Conservation (phyloP, 2,113 vertebrate genomes). For the Oophaga pumilio region DNA sequence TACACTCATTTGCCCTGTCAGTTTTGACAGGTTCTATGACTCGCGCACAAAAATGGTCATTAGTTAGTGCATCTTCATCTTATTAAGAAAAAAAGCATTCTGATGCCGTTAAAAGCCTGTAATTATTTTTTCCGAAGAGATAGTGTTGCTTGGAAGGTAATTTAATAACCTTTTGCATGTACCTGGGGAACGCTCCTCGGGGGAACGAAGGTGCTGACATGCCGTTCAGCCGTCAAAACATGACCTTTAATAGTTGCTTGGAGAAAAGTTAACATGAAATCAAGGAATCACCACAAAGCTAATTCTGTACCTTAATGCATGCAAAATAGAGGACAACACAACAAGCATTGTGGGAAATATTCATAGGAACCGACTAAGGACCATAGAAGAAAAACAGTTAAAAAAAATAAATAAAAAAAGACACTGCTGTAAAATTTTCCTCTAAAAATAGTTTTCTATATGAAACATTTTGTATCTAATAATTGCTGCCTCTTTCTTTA, state of each 20-base stretch:
- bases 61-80: conserved; percentile 98
- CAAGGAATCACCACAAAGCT: conserved; percentile 88
- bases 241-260: conserved; percentile 98
- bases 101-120: conserved; percentile 95
- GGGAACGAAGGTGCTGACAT: conserved; percentile 99
- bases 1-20: conserved; percentile 97
- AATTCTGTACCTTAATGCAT: conserved; percentile 98
- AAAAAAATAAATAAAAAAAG: not conserved
- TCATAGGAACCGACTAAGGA: conserved; percentile 78
- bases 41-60: conserved; percentile 98
- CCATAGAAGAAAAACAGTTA: conserved; percentile 68
- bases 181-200: conserved; percentile 98
- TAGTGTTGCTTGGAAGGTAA: conserved; percentile 95
- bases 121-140: conserved; percentile 99
- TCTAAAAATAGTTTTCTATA: conserved; percentile 50
- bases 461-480: conserved; percentile 67
- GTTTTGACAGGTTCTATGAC: conserved; percentile 95
- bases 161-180: conserved; percentile 99
- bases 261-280: conserved; percentile 97
- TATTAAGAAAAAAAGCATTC: conserved; percentile 87
- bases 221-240: conserved; percentile 99
- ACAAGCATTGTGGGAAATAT: conserved; percentile 81
- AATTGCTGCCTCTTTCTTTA: conserved; percentile 57
- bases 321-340: conserved; percentile 77
- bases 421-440: not conserved